These are phyloP conservation scores for Limnodromus scolopaceus DNA, from an alignment of 2,797 vertebrate genomes.

Conservation along the genomic window DNA sequence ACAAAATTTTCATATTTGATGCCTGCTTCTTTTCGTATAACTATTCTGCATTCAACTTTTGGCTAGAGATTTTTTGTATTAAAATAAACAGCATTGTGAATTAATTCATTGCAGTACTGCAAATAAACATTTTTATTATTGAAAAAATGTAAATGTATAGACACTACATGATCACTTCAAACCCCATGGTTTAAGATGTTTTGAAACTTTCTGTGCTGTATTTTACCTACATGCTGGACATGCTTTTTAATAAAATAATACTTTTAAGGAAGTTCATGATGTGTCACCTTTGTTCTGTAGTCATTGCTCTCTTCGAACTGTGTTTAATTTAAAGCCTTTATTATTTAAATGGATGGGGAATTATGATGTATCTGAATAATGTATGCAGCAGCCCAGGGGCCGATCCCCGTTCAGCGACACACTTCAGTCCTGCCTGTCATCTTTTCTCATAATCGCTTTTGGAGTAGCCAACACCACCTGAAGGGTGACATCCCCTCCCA, in stretches of 20 bases:
- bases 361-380: neutral
- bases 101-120: neutral
- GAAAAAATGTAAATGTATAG: neutral
- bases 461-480: neutral
- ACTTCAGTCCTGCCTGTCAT: neutral
- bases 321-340: neutral
- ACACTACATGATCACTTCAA: neutral
- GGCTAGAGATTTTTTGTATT: neutral
- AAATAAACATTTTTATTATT: neutral
- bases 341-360: neutral
- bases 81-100: neutral
- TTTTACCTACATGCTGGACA: neutral
- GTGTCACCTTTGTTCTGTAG: neutral
- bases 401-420: neutral
- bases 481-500: neutral
- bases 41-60: neutral
- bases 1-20: neutral
- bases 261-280: neutral
- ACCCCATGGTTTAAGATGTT: neutral
- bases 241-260: conserved; percentile 4
- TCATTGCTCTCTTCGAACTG: neutral
- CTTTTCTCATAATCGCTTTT: neutral
- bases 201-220: neutral
- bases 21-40: neutral
- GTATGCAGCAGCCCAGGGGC: neutral